Evolutionary conservation across 1,140 invertebrate species (phyloP), one percentile per base, ranked within the genome.

Genomic region (Philotrypesis tridentata): DNA sequence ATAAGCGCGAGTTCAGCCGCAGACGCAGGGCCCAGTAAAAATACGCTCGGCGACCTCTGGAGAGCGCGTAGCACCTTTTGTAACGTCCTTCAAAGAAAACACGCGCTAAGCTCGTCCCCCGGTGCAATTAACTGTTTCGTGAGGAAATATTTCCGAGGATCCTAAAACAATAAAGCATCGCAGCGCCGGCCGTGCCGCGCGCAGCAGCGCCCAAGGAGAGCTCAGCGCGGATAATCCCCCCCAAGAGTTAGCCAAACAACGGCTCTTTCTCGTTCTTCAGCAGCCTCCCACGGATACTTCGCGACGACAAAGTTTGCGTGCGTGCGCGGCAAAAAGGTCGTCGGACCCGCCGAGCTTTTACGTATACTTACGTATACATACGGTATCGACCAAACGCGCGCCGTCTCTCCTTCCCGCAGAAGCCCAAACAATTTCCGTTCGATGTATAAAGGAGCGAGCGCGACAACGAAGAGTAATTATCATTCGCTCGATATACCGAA

Each of bases 81-180:
- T n/a, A n/a, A 55, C 21, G 21, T n/a, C 48, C 48, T 55, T 55
- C 48, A 55, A 55, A 55, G 48, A 55, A 55, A 55, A n/a, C 48
- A 55, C 21, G 48, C 48, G n/a, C 6, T 21, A n/a, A 55, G 17
- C 48, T 55, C 21, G n/a, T 17, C 14, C 12, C 40, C 25, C 11
- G 17, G 5, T n/a, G 43, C 12, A 70, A 71, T 71, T 55, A 71
- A 71, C 25, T 79, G 31, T 61, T 21, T 55, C 29, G 31, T 40
- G 21, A 29, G 40, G 21, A 67, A 80, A 80, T 74, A 74, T 80
- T 80, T 74, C 23, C 5, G 23, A n/a, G 2, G 6, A 21, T 48
- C 79, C 70, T 80, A 80, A 80, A 68, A 80, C 31, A 80, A 80
- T 80, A 73, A 80, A 55, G 37, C 9, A n/a, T n/a, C n/a, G 9